Evolutionary conservation across 2,888 invertebrate genomes (phyloP), one percentile per base, ranked within the genome.

Genomic region (Eupithecia dodoneata): DNA sequence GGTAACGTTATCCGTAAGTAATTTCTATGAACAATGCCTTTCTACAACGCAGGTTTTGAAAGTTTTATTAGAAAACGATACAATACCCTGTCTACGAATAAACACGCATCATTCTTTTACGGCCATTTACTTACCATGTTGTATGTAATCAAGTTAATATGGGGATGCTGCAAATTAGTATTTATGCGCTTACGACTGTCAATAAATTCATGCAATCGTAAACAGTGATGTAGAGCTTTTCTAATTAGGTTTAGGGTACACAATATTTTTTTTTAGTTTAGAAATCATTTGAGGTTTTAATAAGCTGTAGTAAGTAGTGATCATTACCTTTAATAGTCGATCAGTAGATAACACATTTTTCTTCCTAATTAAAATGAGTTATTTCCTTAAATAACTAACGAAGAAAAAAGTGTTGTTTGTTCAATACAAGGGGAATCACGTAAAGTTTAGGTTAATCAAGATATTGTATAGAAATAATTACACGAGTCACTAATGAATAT

Each of bases 401-500:
- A 18, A 9, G 9, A 18, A 18, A 59, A 18, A 59, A 59, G 18
- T 63, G 30, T 30, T 63, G 59, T 59, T n/a, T 63, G 18, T 63
- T 10, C 10, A 63, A 63, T 30, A 52, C 52, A 13, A 15, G 55
- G 18, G 18, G 55, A 59, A 9, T 63, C 30, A 30, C 18, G 0
- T 30, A 30, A 52, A 63, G 30, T 7, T 63, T 63, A 18, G 18
- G 4, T 63, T 12, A 63, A 12, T 63, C 4, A 18, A 63, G 42
- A 47, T 18, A 18, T 70, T n/a, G 3, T 9, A 30, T 3, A 70
- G 55, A 12, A 70, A 45, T 12, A 47, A 69, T 45, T 18, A 2
- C 7, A 45, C 3, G 30, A 69, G 18, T 79, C 78, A 76, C 71
- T 72, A 72, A 82, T 85, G 81, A 83, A 85, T 84, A 85, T 83